These are phyloP conservation scores for Rhynchomys soricoides DNA, from an alignment of 2,113 vertebrate species.

Conservation along the genomic window DNA sequence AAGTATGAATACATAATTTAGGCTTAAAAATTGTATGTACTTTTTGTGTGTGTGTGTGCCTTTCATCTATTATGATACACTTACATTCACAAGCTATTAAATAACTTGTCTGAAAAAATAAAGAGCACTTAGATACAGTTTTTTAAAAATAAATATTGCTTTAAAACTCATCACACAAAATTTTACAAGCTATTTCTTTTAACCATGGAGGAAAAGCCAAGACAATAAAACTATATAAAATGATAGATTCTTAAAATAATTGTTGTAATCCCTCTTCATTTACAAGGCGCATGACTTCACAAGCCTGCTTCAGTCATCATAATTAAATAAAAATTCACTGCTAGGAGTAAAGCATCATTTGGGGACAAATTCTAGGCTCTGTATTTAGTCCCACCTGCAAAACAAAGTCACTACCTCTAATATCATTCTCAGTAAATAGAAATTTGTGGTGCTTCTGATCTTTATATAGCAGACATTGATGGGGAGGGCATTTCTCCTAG, in stretches of 20 bases:
- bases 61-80: background rate
- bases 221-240: conserved; percentile 19
- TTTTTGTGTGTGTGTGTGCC: background rate
- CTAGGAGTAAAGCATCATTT: background rate
- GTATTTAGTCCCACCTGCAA: conserved; percentile 40
- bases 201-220: background rate
- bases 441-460: background rate
- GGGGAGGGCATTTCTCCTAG: conserved; percentile 61
- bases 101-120: background rate
- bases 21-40: background rate
- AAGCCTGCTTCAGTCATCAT: conserved; percentile 6
- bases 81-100: background rate
- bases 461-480: conserved; percentile 67
- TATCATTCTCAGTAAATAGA: conserved; percentile 43
- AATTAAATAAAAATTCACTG: conserved; percentile 62
- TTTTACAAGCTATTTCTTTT: conserved; percentile 17
- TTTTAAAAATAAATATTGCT: background rate
- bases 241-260: conserved; percentile 43
- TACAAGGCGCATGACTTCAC: background rate
- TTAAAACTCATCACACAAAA: conserved; percentile 38
- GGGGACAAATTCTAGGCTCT: conserved; percentile 30
- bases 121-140: background rate
- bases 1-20: background rate
- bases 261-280: conserved; percentile 49
- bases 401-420: conserved; percentile 56